Percentiles rank a stretch among this genome's conserved stretches.
These are phyloP conservation scores for Drosophila bunnanda DNA, from an alignment of 2,888 invertebrate species.

Conservation along the genomic window DNA sequence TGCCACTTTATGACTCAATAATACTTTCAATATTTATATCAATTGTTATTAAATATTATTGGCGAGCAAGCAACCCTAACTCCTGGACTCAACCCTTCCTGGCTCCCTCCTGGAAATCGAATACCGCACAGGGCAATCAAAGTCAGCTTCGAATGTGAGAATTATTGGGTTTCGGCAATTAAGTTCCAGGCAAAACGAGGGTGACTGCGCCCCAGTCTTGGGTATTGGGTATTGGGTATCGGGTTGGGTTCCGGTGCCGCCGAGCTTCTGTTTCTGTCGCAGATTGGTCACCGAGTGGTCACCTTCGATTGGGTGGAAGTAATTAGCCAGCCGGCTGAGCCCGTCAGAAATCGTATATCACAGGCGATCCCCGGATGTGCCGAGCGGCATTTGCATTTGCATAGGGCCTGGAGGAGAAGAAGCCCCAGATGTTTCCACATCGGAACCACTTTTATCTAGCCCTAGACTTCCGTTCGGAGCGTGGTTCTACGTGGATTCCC, in stretches of 20 bases:
- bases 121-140: slow-evolving; percentile 70
- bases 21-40: slow-evolving; percentile 78
- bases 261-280: slow-evolving; percentile 27
- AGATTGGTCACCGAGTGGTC: slow-evolving; percentile 45
- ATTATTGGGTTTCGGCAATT: slow-evolving; percentile 69
- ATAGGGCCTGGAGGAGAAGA: slow-evolving; percentile 25
- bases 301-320: slow-evolving; percentile 55
- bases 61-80: slow-evolving; percentile 51
- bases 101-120: slow-evolving; percentile 51
- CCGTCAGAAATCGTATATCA: slow-evolving; percentile 67
- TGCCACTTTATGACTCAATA: slow-evolving; percentile 67
- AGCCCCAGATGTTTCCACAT: slow-evolving; percentile 43
- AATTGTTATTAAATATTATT: slow-evolving; percentile 80
- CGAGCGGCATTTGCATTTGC: slow-evolving; percentile 56
- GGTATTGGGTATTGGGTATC: slow-evolving; percentile 48
- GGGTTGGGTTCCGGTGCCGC: slow-evolving; percentile 57
- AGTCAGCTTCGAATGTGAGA: slow-evolving; percentile 47
- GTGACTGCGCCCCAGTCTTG: slow-evolving; percentile 49
- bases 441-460: slow-evolving; percentile 44
- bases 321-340: slow-evolving; percentile 53
- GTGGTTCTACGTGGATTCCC: slow-evolving; percentile 17
- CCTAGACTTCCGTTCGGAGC: slow-evolving; percentile 24
- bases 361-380: slow-evolving; percentile 58
- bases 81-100: slow-evolving; percentile 8
- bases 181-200: slow-evolving; percentile 22